These are phyloP conservation scores for Stenodera caucasica DNA, from an alignment of 2,888 invertebrate genomes.

Conservation along the genomic window DNA sequence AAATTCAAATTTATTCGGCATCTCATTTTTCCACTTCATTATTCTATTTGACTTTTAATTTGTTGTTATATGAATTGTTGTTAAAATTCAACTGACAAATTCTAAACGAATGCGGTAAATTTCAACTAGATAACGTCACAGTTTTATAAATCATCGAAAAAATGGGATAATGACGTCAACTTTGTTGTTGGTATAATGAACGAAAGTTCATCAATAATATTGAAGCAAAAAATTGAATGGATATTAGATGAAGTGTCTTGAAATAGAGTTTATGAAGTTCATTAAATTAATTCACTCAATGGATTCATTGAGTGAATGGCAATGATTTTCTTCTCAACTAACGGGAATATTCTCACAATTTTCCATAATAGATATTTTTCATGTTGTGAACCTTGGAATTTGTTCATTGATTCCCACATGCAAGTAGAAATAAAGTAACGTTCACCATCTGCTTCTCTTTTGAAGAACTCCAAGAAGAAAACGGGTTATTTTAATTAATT, in stretches of 20 bases:
- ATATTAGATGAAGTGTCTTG: background rate
- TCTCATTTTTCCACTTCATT: conserved; percentile 38
- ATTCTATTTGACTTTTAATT: conserved; percentile 4
- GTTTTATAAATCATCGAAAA: background rate
- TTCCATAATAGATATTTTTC: no score
- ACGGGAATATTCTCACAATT: no score
- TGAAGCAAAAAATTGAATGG: no score
- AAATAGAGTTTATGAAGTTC: no score
- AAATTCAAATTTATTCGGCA: conserved; percentile 39
- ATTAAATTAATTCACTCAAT: background rate
- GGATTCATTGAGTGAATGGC: no score
- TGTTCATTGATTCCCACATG: background rate
- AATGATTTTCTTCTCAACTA: no score
- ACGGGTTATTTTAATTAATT: background rate
- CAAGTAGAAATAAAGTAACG: background rate
- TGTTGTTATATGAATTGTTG: conserved; percentile 4
- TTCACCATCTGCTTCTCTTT: background rate
- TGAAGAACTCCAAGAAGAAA: background rate
- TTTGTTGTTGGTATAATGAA: background rate
- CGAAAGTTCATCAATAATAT: background rate
- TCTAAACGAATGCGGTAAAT: conserved; percentile 24
- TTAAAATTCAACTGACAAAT: conserved; percentile 25
- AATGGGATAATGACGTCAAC: background rate
- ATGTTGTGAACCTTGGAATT: background rate
- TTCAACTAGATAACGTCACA: conserved; percentile 9